phyloP scores from a whole-genome alignment of 2,797 vertebrate species.

The Bradypodion ventrale region DNA sequence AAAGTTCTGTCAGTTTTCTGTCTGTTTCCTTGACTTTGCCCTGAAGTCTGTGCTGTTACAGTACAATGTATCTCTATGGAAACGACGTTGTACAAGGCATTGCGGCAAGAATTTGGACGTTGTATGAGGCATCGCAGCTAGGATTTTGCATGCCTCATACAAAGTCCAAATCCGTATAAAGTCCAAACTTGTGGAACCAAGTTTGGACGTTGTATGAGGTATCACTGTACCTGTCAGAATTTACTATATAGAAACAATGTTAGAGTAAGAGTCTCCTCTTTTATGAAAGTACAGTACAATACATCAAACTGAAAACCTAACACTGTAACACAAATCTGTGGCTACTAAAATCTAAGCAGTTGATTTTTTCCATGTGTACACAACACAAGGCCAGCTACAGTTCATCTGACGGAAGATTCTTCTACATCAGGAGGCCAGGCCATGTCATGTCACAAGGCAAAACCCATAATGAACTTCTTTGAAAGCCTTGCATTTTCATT shows the following conservation, averaged over 20 bases:
- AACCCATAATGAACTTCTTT: not conserved
- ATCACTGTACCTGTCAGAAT: not conserved
- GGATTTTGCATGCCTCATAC: too few relatives aligned
- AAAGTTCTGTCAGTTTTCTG: too few relatives aligned
- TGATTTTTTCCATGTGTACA: not conserved
- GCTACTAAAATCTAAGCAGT: not conserved
- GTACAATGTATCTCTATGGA: too few relatives aligned
- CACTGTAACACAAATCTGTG: not conserved
- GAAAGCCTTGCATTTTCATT: not conserved
- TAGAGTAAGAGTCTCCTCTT: not conserved
- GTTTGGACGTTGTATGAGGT: too few relatives aligned
- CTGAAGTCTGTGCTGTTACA: too few relatives aligned
- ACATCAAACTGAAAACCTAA: not conserved
- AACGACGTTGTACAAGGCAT: too few relatives aligned
- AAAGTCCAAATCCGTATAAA: too few relatives aligned
- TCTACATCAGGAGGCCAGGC: not conserved
- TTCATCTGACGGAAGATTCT: not conserved
- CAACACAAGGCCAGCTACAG: not conserved
- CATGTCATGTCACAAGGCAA: not conserved
- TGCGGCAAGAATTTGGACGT: too few relatives aligned
- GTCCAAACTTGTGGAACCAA: too few relatives aligned
- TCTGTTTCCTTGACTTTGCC: too few relatives aligned
- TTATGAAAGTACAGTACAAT: too few relatives aligned
- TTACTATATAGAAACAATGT: not conserved
- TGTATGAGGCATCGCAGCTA: too few relatives aligned